Conservation (phyloP, 2,888 invertebrate genomes). For the Nephrotoma guestfalica region DNA sequence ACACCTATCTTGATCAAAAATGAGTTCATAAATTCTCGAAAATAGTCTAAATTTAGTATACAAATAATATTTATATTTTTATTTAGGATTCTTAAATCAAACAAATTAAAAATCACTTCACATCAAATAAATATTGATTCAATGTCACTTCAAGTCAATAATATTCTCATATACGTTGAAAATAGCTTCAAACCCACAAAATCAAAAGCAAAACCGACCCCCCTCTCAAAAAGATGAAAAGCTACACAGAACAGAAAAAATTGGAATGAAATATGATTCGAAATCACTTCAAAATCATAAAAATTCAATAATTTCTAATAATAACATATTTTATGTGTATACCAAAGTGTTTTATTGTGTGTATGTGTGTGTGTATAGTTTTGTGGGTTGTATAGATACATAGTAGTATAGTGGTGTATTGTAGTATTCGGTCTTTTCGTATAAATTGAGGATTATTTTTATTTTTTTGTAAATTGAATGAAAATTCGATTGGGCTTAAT, state of each 20-base stretch:
- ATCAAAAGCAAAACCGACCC: background rate
- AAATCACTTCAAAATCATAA: background rate
- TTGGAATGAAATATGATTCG: background rate
- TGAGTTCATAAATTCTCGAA: too few species aligned
- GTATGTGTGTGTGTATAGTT: background rate
- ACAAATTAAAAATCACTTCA: background rate
- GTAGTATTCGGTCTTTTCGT: background rate
- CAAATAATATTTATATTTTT: background rate
- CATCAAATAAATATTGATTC: background rate
- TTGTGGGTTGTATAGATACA: background rate
- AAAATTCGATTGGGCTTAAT: background rate
- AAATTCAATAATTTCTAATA: background rate
- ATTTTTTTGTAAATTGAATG: background rate
- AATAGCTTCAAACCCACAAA: background rate
- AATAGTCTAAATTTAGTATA: too few species aligned
- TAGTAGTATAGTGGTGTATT: background rate
- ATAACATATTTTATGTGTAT: background rate
- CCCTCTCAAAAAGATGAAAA: background rate
- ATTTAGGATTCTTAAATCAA: background rate
- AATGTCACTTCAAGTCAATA: background rate
- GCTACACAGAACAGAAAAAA: background rate
- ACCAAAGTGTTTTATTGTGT: background rate
- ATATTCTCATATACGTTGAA: background rate
- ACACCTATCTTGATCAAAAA: too few species aligned
- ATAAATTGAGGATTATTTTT: background rate